Conservation (phyloP, 2,888 invertebrate species). For the Pecten maximus region DNA sequence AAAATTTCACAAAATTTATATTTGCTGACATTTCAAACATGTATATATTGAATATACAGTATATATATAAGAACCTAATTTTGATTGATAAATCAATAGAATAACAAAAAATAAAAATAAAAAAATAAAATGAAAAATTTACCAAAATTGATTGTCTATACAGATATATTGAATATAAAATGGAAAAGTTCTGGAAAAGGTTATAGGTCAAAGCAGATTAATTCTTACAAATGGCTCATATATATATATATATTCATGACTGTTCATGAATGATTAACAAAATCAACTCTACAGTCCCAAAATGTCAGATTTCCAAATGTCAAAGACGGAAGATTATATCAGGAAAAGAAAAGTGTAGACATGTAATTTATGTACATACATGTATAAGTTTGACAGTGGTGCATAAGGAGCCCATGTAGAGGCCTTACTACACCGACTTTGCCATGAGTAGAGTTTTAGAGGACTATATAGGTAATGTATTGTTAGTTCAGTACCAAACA, state of each 20-base stretch:
- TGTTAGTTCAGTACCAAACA: neutral
- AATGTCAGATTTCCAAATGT: neutral
- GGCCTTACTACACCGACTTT: neutral
- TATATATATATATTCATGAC: neutral
- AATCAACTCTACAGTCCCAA: neutral
- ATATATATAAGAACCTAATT: no score
- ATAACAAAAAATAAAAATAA: no score
- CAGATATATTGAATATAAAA: neutral
- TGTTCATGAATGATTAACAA: neutral
- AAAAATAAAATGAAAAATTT: neutral
- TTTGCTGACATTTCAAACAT: no score
- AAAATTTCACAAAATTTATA: no score
- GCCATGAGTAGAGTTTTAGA: no score
- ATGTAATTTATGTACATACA: slow-evolving; percentile 15
- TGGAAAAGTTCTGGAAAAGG: neutral
- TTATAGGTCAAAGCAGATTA: neutral
- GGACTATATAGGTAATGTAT: neutral
- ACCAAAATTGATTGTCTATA: neutral
- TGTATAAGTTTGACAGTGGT: neutral
- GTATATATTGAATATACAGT: no score
- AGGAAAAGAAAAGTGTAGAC: neutral
- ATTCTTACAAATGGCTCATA: neutral
- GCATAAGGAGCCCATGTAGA: neutral
- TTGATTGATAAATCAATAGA: no score
- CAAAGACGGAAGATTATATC: neutral